Conservation (phyloP, 2,113 vertebrate species). For the Tetrao urogallus region DNA sequence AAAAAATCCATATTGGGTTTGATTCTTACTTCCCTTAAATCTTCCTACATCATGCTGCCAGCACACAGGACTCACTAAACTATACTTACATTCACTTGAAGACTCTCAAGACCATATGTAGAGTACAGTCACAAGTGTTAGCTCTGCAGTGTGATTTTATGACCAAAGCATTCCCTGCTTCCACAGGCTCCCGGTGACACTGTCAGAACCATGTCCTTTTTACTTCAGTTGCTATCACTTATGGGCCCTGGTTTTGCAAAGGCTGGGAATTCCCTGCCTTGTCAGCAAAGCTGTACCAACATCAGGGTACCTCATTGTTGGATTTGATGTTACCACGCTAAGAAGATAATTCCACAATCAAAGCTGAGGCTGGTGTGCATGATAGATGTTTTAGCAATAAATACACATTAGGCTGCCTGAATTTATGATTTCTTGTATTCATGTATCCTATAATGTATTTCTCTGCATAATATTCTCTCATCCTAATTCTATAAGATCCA, state of each 20-base stretch:
- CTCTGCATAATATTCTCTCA: not conserved
- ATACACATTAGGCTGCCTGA: not conserved
- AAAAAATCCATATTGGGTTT: not conserved
- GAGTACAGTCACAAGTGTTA: rapidly evolving
- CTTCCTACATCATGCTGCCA: not conserved
- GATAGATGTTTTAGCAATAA: not conserved
- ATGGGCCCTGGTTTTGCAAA: rapidly evolving
- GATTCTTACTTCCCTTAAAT: not conserved
- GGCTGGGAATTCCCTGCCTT: not conserved
- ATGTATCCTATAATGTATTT: not conserved
- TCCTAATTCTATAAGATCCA: not conserved
- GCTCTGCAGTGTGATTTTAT: rapidly evolving
- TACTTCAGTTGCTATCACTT: not conserved
- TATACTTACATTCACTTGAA: not conserved
- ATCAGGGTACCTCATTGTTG: not conserved
- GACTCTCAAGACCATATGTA: not conserved
- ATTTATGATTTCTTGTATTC: not conserved
- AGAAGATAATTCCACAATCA: not conserved
- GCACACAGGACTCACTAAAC: not conserved
- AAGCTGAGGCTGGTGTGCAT: rapidly evolving
- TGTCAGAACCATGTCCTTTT: not conserved
- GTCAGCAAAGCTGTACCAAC: not conserved
- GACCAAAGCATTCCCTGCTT: not conserved
- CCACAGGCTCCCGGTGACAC: rapidly evolving
- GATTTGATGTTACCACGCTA: rapidly evolving